phyloP scores from a whole-genome alignment of 2,888 invertebrate species.

The Drosophila monieri region DNA sequence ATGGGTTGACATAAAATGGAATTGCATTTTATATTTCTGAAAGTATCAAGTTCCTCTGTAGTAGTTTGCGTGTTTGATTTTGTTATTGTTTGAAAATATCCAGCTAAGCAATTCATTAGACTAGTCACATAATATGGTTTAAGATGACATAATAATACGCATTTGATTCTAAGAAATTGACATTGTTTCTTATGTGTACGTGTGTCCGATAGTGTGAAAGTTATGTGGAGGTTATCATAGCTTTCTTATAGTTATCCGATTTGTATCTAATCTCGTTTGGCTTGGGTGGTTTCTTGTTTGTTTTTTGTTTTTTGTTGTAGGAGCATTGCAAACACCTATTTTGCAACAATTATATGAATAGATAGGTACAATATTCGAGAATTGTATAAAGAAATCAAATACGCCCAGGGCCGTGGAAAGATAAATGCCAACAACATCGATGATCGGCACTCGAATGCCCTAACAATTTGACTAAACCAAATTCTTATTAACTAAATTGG shows the following conservation, averaged over 20 bases:
- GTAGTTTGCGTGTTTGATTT: slow-evolving; percentile 20
- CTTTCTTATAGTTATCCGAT: slow-evolving; percentile 11
- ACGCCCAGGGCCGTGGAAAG: slow-evolving; percentile 58
- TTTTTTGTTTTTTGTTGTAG: slow-evolving; percentile 23
- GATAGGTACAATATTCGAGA: slow-evolving; percentile 66
- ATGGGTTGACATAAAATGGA: slow-evolving; percentile 70
- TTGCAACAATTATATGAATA: slow-evolving; percentile 23
- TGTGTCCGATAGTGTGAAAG: slow-evolving; percentile 45
- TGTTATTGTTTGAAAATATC: slow-evolving; percentile 54
- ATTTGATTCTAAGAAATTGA: slow-evolving; percentile 79
- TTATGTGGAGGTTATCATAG: slow-evolving; percentile 18
- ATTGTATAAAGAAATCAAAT: slow-evolving; percentile 68
- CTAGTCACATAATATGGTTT: slow-evolving; percentile 79
- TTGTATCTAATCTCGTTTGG: slow-evolving; percentile 32
- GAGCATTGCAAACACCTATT: slow-evolving; percentile 69
- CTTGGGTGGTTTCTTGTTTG: slow-evolving; percentile 16
- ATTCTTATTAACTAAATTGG: slow-evolving; percentile 51
- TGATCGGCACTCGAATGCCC: slow-evolving; percentile 49
- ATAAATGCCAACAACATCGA: slow-evolving; percentile 59
- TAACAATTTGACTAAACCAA: slow-evolving; percentile 48
- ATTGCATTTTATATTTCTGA: slow-evolving; percentile 53
- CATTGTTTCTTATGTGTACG: slow-evolving; percentile 45
- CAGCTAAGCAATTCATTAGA: slow-evolving; percentile 72
- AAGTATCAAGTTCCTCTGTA: slow-evolving; percentile 33
- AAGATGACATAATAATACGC: slow-evolving; percentile 65